phyloP scores from a whole-genome alignment of 2,797 vertebrate genomes.

The Pteronotus mesoamericanus region DNA sequence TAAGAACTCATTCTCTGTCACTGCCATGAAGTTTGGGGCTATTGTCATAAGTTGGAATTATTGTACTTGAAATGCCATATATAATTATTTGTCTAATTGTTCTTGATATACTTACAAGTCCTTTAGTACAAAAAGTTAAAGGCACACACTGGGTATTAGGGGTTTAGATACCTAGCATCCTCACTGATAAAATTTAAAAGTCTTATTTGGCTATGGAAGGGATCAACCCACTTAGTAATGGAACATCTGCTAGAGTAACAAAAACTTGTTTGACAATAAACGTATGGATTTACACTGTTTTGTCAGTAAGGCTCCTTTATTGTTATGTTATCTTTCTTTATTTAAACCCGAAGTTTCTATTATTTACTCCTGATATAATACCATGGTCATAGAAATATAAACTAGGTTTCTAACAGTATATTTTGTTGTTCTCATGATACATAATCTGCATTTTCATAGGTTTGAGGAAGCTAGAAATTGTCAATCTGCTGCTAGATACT shows the following conservation, averaged over 20 bases:
- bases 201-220: not conserved
- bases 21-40: not conserved
- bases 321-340: constrained; percentile 36
- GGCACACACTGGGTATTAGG: not conserved
- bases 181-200: not conserved
- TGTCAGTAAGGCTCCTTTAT: not conserved
- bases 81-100: not conserved
- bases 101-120: not conserved
- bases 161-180: not conserved
- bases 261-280: not conserved
- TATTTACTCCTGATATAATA: constrained; percentile 16
- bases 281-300: constrained; percentile 2
- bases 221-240: not conserved
- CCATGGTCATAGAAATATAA: not conserved
- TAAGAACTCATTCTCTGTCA: not conserved
- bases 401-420: not conserved
- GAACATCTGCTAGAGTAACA: not conserved
- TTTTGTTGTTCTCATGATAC: not conserved
- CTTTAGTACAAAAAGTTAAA: constrained; percentile 7
- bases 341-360: constrained; percentile 17
- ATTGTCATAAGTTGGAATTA: not conserved
- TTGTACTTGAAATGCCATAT: not conserved
- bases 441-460: constrained; percentile 23
- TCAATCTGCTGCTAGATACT: constrained; percentile 31
- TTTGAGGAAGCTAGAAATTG: not conserved